Conservation (phyloP, 2,888 invertebrate genomes). For the Lasioglossum lativentre region DNA sequence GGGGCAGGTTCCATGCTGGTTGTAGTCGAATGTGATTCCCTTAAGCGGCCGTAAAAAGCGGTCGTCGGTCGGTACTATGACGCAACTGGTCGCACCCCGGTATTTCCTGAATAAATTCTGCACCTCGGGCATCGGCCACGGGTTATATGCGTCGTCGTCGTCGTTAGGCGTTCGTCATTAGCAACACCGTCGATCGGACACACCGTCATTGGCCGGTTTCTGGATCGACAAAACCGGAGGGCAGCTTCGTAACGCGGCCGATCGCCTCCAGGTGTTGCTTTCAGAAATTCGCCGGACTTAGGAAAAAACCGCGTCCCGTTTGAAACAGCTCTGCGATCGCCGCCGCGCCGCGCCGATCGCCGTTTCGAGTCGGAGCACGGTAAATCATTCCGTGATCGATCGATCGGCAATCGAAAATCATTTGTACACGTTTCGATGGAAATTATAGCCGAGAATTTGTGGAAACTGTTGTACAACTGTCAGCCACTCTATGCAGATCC, state of each 20-base stretch:
- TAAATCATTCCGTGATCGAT: constrained; percentile 26
- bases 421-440: neutral
- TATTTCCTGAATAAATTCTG: constrained; percentile 82
- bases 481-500: too few species aligned
- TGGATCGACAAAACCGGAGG: constrained; percentile 49
- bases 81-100: constrained; percentile 79
- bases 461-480: neutral
- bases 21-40: constrained; percentile 79
- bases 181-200: constrained; percentile 27
- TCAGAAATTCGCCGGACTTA: constrained; percentile 44
- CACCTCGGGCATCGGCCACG: constrained; percentile 57
- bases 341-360: too few species aligned
- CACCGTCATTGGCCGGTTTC: constrained; percentile 31
- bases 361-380: neutral
- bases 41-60: constrained; percentile 82
- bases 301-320: constrained; percentile 22
- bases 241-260: constrained; percentile 46
- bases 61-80: constrained; percentile 72
- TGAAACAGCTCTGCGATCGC: constrained; percentile 49
- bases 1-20: constrained; percentile 65
- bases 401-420: neutral
- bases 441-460: neutral
- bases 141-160: constrained; percentile 41
- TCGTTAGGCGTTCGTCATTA: constrained; percentile 55
- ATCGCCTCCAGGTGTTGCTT: constrained; percentile 60